These are phyloP conservation scores for Diarsia dahlii DNA, from an alignment of 2,888 invertebrate species.

Conservation along the genomic window DNA sequence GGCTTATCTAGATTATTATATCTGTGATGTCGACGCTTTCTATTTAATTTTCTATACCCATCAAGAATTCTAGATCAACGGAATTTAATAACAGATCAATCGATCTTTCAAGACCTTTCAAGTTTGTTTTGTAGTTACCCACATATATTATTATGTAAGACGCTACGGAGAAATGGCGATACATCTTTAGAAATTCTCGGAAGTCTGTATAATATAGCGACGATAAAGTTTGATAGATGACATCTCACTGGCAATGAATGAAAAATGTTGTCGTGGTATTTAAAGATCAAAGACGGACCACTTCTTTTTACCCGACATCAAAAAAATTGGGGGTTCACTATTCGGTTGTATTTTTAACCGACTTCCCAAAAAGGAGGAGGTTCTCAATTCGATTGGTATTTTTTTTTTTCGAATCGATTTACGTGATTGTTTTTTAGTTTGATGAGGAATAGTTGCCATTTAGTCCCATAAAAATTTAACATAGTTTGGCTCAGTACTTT, in stretches of 20 bases:
- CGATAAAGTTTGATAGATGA: slow-evolving; percentile 34
- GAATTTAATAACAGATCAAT: slow-evolving; percentile 50
- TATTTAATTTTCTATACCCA: slow-evolving; percentile 4
- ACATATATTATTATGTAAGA: slow-evolving; percentile 10
- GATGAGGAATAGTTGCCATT: no score
- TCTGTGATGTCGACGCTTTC: background rate
- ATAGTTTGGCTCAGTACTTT: no score
- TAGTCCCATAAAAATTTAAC: no score
- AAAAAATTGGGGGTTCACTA: no score
- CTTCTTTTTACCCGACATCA: no score
- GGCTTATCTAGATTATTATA: no score
- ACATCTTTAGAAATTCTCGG: slow-evolving; percentile 32
- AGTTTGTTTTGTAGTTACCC: slow-evolving; percentile 18
- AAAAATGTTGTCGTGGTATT: background rate
- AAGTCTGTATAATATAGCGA: slow-evolving; percentile 8
- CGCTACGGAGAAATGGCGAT: slow-evolving; percentile 21
- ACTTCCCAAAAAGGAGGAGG: no score
- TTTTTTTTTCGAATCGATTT: no score
- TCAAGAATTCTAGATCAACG: slow-evolving; percentile 21
- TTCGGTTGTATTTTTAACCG: no score
- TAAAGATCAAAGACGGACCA: no score
- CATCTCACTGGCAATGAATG: slow-evolving; percentile 7
- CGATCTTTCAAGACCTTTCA: slow-evolving; percentile 39
- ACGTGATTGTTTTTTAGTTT: no score
- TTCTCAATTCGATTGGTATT: no score